phyloP scores from a whole-genome alignment of 2,888 invertebrate genomes.

The Drosophila koepferae region DNA sequence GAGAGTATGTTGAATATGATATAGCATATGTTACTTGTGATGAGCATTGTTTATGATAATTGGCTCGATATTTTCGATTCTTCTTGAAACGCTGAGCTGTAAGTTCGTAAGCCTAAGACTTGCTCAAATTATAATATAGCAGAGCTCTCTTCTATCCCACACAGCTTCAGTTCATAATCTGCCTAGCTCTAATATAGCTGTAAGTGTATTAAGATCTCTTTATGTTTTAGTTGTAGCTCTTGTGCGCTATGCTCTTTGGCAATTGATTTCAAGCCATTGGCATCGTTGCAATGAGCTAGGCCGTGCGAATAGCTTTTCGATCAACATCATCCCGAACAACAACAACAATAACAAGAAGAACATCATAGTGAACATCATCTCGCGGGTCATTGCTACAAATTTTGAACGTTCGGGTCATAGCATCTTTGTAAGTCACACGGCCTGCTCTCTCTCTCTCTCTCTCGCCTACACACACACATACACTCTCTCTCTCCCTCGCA shows the following conservation, averaged over 20 bases:
- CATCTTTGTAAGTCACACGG: constrained; percentile 74
- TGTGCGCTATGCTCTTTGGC: constrained; percentile 65
- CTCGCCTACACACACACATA: background rate
- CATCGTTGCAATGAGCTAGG: constrained; percentile 76
- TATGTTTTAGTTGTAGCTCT: constrained; percentile 10
- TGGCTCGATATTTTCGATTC: too few relatives aligned
- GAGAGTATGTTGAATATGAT: background rate
- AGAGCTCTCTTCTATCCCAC: background rate
- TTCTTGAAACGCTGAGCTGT: background rate
- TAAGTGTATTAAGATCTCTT: background rate
- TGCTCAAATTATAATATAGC: too few relatives aligned
- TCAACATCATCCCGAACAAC: constrained; percentile 44
- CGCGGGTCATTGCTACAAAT: constrained; percentile 79
- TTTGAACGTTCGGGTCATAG: constrained; percentile 81
- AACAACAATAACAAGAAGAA: constrained; percentile 3
- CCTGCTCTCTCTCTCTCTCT: constrained; percentile 12
- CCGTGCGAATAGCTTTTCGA: constrained; percentile 76
- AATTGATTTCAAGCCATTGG: constrained; percentile 80
- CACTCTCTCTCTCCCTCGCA: constrained; percentile 1
- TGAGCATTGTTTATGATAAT: too few relatives aligned
- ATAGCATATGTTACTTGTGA: background rate
- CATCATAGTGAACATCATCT: constrained; percentile 42
- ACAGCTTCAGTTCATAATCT: background rate
- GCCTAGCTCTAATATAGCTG: background rate
- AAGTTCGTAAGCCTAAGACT: too few relatives aligned